Conservation (phyloP, 1,140 invertebrate genomes). For the Lasioglossum baleicum region DNA sequence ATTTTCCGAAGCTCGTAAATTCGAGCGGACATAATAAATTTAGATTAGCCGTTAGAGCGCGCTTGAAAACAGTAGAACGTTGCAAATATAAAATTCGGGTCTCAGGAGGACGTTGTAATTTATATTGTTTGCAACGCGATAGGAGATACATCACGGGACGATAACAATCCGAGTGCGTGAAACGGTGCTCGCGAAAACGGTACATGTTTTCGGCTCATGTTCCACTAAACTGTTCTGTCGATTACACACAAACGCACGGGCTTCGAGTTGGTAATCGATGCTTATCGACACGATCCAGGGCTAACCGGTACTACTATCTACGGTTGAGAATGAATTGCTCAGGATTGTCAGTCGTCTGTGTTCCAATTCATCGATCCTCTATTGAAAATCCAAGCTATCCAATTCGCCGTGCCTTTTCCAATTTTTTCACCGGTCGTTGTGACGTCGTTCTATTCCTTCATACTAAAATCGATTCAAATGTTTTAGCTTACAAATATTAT, state of each 20-base stretch:
- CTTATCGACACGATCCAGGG: slow-evolving; percentile 15
- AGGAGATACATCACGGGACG: not conserved
- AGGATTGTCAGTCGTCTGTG: not conserved
- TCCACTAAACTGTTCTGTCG: slow-evolving; percentile 15
- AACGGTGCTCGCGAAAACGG: not conserved
- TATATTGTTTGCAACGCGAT: not conserved
- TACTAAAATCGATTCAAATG: too few relatives aligned
- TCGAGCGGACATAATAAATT: too few relatives aligned
- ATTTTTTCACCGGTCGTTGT: not conserved
- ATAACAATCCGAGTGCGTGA: not conserved
- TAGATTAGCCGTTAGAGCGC: too few relatives aligned
- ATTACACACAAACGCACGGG: slow-evolving; percentile 7
- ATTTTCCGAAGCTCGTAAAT: too few relatives aligned
- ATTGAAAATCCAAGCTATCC: not conserved
- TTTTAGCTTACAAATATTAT: too few relatives aligned
- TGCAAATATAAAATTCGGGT: not conserved
- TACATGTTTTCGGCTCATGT: not conserved
- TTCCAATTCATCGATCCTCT: not conserved
- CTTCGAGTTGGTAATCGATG: slow-evolving; percentile 17
- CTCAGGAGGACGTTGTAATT: not conserved
- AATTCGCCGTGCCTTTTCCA: not conserved
- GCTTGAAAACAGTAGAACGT: not conserved
- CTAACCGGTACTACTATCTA: slow-evolving; percentile 6
- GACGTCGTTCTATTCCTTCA: too few relatives aligned
- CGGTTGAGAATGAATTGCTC: slow-evolving; percentile 12